Percentiles rank a stretch among this genome's conserved stretches.
Evolutionary conservation across 1,140 invertebrate genomes (phyloP).

Genomic region (Ceratina australensis): DNA sequence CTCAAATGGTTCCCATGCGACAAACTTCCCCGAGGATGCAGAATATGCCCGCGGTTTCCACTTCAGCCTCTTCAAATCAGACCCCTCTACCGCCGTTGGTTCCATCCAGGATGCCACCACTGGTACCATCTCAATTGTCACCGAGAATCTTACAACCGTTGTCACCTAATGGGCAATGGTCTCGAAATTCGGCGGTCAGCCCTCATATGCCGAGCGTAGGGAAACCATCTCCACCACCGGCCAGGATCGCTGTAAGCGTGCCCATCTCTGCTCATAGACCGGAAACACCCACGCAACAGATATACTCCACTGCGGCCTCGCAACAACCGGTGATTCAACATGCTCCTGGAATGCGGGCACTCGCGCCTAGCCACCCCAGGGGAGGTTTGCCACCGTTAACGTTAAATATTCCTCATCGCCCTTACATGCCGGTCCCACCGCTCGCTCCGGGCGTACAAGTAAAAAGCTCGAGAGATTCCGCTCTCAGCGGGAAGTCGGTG

Average conservation of each 20-base stretch:
- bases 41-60: slow-evolving; percentile 56
- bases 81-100: slow-evolving; percentile 63
- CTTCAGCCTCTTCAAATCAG: slow-evolving; percentile 47
- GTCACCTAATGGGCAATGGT: slow-evolving; percentile 76
- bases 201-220: slow-evolving; percentile 56
- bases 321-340: slow-evolving; percentile 78
- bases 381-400: slow-evolving; percentile 75
- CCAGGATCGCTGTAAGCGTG: slow-evolving; percentile 72
- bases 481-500: slow-evolving; percentile 67
- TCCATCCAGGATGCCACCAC: slow-evolving; percentile 66
- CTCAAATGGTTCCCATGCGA: slow-evolving; percentile 69
- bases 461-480: slow-evolving; percentile 65
- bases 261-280: slow-evolving; percentile 70
- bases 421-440: slow-evolving; percentile 74
- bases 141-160: slow-evolving; percentile 67
- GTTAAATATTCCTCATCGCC: slow-evolving; percentile 74
- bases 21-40: slow-evolving; percentile 72
- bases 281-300: slow-evolving; percentile 68
- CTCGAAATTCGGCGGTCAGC: slow-evolving; percentile 57
- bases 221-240: slow-evolving; percentile 57
- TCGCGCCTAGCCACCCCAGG: slow-evolving; percentile 72
- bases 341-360: slow-evolving; percentile 74
- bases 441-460: slow-evolving; percentile 65
- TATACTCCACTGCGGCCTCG: slow-evolving; percentile 74
- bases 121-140: slow-evolving; percentile 67